Evolutionary conservation across 2,888 invertebrate species (phyloP).

Genomic region (Teleogryllus oceanicus): DNA sequence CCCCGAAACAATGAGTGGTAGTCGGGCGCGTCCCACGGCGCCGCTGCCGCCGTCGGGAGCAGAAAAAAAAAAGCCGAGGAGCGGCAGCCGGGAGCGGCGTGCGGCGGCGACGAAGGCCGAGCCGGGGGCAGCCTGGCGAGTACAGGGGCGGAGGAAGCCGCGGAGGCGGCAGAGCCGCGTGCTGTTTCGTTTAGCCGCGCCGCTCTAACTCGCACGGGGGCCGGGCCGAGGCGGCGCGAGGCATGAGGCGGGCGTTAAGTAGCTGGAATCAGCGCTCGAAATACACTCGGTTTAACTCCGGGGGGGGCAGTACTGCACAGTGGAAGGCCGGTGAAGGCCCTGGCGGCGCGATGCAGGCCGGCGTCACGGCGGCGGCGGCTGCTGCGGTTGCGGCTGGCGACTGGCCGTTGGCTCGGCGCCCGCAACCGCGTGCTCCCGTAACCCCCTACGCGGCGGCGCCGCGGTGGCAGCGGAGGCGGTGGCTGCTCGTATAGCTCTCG

Average conservation of each 20-base stretch:
- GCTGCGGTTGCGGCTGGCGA: too few relatives aligned
- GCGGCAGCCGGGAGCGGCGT: neutral
- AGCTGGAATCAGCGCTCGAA: slow-evolving; percentile 1
- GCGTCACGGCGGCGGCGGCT: neutral
- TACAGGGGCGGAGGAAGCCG: neutral
- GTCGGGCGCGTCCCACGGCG: neutral
- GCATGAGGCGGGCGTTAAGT: neutral
- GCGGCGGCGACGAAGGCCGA: neutral
- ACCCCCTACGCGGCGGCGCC: too few relatives aligned
- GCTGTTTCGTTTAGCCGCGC: neutral
- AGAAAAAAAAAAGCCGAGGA: neutral
- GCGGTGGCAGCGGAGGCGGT: too few relatives aligned
- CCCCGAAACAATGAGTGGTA: too few relatives aligned
- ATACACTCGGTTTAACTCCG: neutral
- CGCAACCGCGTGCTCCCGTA: too few relatives aligned
- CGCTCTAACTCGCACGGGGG: neutral
- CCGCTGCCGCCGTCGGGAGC: neutral
- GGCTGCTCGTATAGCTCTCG: too few relatives aligned
- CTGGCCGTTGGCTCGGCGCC: too few relatives aligned
- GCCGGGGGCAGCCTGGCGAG: neutral
- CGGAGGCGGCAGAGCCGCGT: neutral
- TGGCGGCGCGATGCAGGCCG: neutral
- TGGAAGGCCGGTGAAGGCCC: neutral
- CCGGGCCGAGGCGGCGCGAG: neutral
- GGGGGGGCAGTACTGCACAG: neutral